Percentiles rank a stretch among this genome's conserved stretches.
These are phyloP conservation scores for Cichladusa arquata DNA, from an alignment of 2,113 vertebrate genomes.

Conservation along the genomic window DNA sequence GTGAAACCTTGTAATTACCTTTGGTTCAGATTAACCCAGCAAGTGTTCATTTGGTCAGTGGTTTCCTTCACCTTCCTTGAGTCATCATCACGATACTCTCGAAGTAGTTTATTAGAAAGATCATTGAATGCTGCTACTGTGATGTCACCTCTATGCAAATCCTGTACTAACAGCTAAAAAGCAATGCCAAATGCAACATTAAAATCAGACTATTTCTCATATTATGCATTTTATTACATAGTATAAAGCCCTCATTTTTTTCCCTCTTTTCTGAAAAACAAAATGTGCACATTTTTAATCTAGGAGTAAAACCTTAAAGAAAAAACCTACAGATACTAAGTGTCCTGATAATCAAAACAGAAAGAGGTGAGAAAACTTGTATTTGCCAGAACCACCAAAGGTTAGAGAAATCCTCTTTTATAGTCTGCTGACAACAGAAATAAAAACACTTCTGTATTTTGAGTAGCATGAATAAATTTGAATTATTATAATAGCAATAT, in stretches of 20 bases:
- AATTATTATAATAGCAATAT: neutral
- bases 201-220: neutral
- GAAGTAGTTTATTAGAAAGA: slow-evolving; percentile 87
- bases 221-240: neutral
- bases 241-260: neutral
- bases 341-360: neutral
- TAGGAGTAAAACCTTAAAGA: neutral
- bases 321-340: neutral
- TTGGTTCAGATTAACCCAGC: slow-evolving; percentile 87
- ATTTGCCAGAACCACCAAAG: neutral
- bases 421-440: neutral
- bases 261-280: neutral
- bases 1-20: slow-evolving; percentile 73
- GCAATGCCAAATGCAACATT: neutral
- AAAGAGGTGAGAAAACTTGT: neutral
- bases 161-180: slow-evolving; percentile 84
- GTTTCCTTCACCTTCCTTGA: slow-evolving; percentile 91
- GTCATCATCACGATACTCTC: slow-evolving; percentile 87
- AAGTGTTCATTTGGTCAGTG: slow-evolving; percentile 81
- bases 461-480: neutral
- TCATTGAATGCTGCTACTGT: slow-evolving; percentile 84
- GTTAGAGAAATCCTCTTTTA: neutral
- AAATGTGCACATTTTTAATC: neutral
- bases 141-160: slow-evolving; percentile 84
- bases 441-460: neutral